phyloP scores from a whole-genome alignment of 1,140 invertebrate species.

The Papilio machaon region DNA sequence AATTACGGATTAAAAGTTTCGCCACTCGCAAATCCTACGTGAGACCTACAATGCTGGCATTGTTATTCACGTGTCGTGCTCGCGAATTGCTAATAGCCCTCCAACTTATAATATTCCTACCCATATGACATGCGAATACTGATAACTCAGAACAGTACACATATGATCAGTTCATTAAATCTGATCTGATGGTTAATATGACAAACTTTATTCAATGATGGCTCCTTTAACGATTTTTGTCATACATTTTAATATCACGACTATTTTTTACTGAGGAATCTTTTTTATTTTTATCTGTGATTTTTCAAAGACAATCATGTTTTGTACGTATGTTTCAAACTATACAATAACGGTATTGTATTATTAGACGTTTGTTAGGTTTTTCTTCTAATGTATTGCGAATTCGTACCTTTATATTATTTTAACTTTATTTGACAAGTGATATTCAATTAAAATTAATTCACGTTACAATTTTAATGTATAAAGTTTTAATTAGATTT shows the following conservation, averaged over 20 bases:
- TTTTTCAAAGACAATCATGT: no score
- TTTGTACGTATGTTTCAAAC: background rate
- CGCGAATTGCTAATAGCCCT: conserved; percentile 26
- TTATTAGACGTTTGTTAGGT: no score
- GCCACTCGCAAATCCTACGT: conserved; percentile 20
- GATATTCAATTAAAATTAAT: background rate
- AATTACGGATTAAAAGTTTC: conserved; percentile 28
- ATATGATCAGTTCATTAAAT: background rate
- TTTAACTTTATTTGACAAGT: background rate
- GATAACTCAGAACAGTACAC: background rate
- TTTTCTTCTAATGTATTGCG: no score
- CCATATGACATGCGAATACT: background rate
- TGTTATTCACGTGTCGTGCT: background rate
- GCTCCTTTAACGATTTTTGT: no score
- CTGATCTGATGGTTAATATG: background rate
- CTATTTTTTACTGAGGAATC: no score
- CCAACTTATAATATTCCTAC: conserved; percentile 4
- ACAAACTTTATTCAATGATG: background rate
- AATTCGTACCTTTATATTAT: background rate
- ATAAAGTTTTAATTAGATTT: conserved; percentile 15
- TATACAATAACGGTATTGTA: no score
- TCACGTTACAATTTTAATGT: background rate
- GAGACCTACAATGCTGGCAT: conserved; percentile 26
- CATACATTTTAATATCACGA: background rate
- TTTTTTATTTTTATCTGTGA: no score